Evolutionary conservation across 2,113 vertebrate species (phyloP).

Genomic region (Rhinogobius similis): DNA sequence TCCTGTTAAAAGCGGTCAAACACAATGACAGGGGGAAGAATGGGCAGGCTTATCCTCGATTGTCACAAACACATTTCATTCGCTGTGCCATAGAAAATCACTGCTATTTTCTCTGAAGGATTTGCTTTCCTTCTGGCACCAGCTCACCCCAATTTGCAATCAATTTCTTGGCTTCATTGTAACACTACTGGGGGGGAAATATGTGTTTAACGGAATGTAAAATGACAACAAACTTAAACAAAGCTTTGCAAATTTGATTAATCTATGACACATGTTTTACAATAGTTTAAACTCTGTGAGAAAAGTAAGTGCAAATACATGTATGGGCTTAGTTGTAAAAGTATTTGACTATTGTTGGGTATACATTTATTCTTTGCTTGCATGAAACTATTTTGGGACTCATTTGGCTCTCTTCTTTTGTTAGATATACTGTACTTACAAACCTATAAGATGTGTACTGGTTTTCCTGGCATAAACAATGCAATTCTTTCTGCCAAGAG

Average conservation of each 20-base stretch:
- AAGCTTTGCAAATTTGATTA: neutral
- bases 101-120: constrained; percentile 26
- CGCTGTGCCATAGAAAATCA: constrained; percentile 27
- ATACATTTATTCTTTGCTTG: neutral
- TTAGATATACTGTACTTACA: neutral
- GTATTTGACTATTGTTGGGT: too few relatives aligned
- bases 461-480: neutral
- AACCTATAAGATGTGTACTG: too few relatives aligned
- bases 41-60: constrained; percentile 42
- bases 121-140: constrained; percentile 1
- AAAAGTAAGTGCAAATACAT: too few relatives aligned
- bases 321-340: too few relatives aligned
- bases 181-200: neutral
- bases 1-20: constrained; percentile 50
- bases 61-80: constrained; percentile 43
- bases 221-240: neutral
- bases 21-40: constrained; percentile 40
- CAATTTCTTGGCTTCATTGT: neutral
- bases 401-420: neutral
- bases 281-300: neutral
- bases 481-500: neutral
- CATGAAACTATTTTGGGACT: too few relatives aligned
- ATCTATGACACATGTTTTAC: neutral
- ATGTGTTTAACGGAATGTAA: neutral
- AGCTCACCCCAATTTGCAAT: constrained; percentile 8